Evolutionary conservation across 2,797 vertebrate species (phyloP), one percentile per base, ranked within the genome.

Genomic region (Babyrousa celebensis): DNA sequence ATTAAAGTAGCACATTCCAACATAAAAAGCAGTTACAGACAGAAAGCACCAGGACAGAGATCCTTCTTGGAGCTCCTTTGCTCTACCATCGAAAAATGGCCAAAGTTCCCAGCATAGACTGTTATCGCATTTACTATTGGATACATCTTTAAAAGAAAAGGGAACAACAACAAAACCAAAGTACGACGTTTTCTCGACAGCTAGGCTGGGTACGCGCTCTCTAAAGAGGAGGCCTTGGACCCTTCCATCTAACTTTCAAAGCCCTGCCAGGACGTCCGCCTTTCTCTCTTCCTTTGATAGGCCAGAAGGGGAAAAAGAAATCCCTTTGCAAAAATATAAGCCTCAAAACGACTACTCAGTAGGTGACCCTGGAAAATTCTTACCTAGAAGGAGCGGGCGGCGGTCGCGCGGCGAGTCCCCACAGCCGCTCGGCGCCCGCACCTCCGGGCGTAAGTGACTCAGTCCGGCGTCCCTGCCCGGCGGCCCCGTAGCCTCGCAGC

Each of bases 381-480:
- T 91, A 89, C 95, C 96, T 85, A 87, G 67, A 60, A 84, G 60
- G 15, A 84, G 88, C 23, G 60, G 97, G 96, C 97, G 98, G 98
- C 98, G 97, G 97, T 84, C 74, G 98, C 98, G 95, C 96, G 68
- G 95, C 94, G 43, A 84, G 77, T 95, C 21, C 85, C 95, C 94
- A 86, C 20, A 29, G 96, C 79, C 48, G 36, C 21, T n/a, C 20
- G 58, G 91, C 87, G 40, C 74, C 75, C 88, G 83, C 92, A 91
- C 70, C 71, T 89, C 83, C 70, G 11, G 87, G 92, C n/a, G 84
- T 88, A 2, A 62, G 60, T 20, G 68, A 52, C 93, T 82, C 25
- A 4, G 79, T 52, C 48, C 21, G 3, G 96, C 95, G 98, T 98
- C 98, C 98, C 98, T 96, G 98, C 95, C 84, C 98, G 92, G 97